These are phyloP conservation scores for Drosophila meridiana DNA, from an alignment of 2,888 invertebrate species.

Conservation along the genomic window DNA sequence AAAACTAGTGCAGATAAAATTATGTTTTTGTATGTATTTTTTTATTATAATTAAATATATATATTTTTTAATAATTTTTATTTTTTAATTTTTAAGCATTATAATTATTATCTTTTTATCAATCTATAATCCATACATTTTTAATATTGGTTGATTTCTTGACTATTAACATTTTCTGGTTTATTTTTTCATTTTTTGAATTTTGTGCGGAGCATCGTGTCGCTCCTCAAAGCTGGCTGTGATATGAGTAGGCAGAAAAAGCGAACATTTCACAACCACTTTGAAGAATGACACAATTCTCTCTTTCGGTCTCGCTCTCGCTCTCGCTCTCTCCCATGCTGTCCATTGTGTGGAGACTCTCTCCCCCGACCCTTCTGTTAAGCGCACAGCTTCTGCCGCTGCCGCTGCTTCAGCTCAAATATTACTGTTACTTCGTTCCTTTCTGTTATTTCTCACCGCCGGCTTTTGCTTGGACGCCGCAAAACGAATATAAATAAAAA, in stretches of 20 bases:
- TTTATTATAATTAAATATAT: neutral
- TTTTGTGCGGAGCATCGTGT: constrained; percentile 79
- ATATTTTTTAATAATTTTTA: neutral
- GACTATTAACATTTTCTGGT: neutral
- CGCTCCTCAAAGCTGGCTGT: constrained; percentile 99
- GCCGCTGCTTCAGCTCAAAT: neutral
- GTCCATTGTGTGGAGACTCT: constrained; percentile 2
- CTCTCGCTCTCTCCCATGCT: neutral
- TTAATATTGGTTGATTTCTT: neutral
- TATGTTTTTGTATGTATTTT: neutral
- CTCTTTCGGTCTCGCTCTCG: constrained; percentile 32
- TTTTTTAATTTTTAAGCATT: neutral
- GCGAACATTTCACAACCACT: constrained; percentile 94
- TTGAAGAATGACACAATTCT: constrained; percentile 90
- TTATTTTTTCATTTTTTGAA: neutral
- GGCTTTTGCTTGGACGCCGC: constrained; percentile 34
- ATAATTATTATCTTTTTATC: neutral
- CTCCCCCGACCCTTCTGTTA: constrained; percentile 40
- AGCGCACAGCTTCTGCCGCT: neutral
- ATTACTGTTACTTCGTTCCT: constrained; percentile 20
- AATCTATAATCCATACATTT: neutral
- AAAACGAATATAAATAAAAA: constrained; percentile 42
- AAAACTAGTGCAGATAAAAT: constrained; percentile 8
- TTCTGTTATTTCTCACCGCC: constrained; percentile 48
- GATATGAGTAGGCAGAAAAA: constrained; percentile 89